Percentiles rank a stretch among this genome's conserved stretches.
Conservation (phyloP, 1,140 invertebrate genomes). For the Atta cephalotes region DNA sequence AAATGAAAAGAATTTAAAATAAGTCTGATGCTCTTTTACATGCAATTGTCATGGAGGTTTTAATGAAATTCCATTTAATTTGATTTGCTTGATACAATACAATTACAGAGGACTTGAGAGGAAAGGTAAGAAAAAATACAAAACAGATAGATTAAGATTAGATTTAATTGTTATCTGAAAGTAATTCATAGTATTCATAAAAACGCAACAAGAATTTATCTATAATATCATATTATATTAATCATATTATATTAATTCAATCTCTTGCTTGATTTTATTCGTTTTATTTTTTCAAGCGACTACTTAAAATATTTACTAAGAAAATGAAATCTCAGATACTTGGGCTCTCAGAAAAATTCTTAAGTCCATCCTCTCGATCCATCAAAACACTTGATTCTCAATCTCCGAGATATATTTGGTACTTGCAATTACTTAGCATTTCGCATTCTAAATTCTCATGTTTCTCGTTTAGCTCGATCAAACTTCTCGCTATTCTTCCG, state of each 20-base stretch:
- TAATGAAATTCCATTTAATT: neutral
- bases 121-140: constrained; percentile 26
- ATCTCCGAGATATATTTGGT: neutral
- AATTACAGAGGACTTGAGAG: neutral
- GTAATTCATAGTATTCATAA: neutral
- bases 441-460: neutral
- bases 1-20: neutral
- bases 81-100: neutral
- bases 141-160: constrained; percentile 7
- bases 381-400: neutral
- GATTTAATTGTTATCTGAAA: neutral
- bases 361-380: neutral
- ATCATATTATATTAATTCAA: neutral
- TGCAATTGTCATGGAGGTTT: neutral
- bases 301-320: neutral
- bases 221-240: neutral
- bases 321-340: neutral
- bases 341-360: neutral
- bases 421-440: neutral
- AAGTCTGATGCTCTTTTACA: neutral
- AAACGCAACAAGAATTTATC: neutral
- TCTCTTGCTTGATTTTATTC: neutral
- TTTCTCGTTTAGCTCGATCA: neutral
- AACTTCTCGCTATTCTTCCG: neutral
- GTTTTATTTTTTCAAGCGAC: neutral